Evolutionary conservation across 2,797 vertebrate genomes (phyloP).

Genomic region (Gobio occitaniae): DNA sequence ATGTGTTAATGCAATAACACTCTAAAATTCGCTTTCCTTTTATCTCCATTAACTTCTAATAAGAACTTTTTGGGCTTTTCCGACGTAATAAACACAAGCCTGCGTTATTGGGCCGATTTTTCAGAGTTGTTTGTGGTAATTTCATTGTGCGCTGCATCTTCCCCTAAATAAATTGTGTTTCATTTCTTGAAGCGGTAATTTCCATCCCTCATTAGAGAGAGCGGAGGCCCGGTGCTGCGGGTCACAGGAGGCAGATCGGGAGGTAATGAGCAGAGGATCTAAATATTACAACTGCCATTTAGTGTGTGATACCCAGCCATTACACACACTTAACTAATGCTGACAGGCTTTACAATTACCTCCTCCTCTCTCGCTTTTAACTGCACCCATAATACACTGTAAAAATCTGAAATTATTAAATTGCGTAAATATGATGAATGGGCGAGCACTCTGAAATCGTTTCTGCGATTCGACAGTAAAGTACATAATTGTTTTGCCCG

Average conservation of each 20-base stretch:
- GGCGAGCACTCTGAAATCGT: slow-evolving; percentile 24
- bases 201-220: slow-evolving; percentile 86
- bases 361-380: slow-evolving; percentile 76
- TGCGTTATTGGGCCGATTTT: slow-evolving; percentile 69
- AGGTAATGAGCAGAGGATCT: slow-evolving; percentile 82
- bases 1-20: slow-evolving; percentile 33
- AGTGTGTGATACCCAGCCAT: slow-evolving; percentile 83
- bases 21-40: slow-evolving; percentile 43
- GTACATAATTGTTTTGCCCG: slow-evolving; percentile 55
- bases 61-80: slow-evolving; percentile 70
- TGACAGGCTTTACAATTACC: slow-evolving; percentile 84
- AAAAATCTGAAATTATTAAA: slow-evolving; percentile 60
- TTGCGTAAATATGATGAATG: slow-evolving; percentile 60
- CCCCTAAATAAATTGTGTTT: slow-evolving; percentile 75
- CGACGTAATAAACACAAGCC: slow-evolving; percentile 80
- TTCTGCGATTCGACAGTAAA: slow-evolving; percentile 22
- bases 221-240: slow-evolving; percentile 81
- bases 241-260: slow-evolving; percentile 79
- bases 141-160: slow-evolving; percentile 76
- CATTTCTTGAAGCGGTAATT: slow-evolving; percentile 77
- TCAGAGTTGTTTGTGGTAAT: slow-evolving; percentile 82
- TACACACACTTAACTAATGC: slow-evolving; percentile 87
- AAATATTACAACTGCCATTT: slow-evolving; percentile 85
- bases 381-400: slow-evolving; percentile 47
- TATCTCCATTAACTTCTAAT: slow-evolving; percentile 51